phyloP scores from a whole-genome alignment of 2,113 vertebrate genomes.

The Odocoileus virginianus region DNA sequence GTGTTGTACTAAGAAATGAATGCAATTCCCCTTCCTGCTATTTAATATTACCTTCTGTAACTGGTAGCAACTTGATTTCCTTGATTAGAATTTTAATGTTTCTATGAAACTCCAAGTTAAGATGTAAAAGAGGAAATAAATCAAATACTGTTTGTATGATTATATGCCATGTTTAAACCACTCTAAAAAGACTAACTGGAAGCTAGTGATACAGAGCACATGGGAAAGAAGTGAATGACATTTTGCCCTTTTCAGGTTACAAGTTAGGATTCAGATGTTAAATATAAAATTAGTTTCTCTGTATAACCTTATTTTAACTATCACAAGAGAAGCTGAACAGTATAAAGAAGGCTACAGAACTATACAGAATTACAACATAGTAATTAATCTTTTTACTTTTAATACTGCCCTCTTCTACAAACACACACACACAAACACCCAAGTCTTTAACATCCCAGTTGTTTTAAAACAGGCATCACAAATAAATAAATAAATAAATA shows the following conservation, averaged over 20 bases:
- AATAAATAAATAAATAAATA: too few relatives aligned
- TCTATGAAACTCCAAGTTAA: background rate
- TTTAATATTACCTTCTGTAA: conserved; percentile 5
- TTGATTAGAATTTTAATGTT: conserved; percentile 21
- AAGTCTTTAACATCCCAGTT: background rate
- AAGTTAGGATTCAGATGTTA: background rate
- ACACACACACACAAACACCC: background rate
- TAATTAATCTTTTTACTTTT: background rate
- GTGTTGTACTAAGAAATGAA: background rate
- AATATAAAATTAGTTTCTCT: background rate
- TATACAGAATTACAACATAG: background rate
- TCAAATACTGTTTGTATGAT: background rate
- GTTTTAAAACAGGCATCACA: background rate
- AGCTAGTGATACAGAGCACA: background rate
- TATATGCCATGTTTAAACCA: background rate
- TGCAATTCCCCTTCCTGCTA: background rate
- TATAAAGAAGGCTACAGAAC: background rate
- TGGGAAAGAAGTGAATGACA: background rate
- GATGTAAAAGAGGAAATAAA: background rate
- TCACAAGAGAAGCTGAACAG: background rate
- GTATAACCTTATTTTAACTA: background rate
- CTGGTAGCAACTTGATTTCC: background rate
- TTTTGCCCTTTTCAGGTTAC: background rate
- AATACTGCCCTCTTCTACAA: background rate
- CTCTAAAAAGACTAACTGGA: background rate